These are phyloP conservation scores for Eufriesea mexicana DNA, from an alignment of 1,140 invertebrate genomes.

Conservation along the genomic window DNA sequence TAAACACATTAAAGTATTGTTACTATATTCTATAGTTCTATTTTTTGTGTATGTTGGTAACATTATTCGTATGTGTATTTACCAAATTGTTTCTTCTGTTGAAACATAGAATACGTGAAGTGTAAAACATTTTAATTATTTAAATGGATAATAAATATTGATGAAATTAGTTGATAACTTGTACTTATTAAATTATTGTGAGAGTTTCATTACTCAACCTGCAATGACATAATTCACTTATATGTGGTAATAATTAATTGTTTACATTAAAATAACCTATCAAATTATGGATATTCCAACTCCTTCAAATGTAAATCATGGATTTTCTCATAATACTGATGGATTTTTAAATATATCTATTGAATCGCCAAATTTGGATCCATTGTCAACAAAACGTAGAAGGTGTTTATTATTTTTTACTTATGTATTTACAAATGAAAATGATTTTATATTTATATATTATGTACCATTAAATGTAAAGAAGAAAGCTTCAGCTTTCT, in stretches of 20 bases:
- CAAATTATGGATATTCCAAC: constrained; percentile 55
- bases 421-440: constrained; percentile 7
- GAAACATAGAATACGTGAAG: neutral
- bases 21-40: neutral
- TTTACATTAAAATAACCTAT: constrained; percentile 36
- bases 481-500: neutral
- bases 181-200: neutral
- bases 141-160: neutral
- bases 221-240: constrained; percentile 5
- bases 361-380: constrained; percentile 74
- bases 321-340: constrained; percentile 69
- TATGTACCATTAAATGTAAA: neutral
- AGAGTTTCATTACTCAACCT: neutral
- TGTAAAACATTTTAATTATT: constrained; percentile 8
- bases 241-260: neutral
- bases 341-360: constrained; percentile 76
- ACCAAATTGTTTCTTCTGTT: neutral
- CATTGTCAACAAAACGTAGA: constrained; percentile 78
- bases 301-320: constrained; percentile 70
- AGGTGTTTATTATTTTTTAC: constrained; percentile 68
- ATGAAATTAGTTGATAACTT: neutral
- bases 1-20: neutral
- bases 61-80: too few relatives aligned
- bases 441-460: neutral
- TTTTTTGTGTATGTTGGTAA: neutral